These are phyloP conservation scores for Amazona vittata DNA, from an alignment of 2,113 vertebrate species.

Conservation along the genomic window DNA sequence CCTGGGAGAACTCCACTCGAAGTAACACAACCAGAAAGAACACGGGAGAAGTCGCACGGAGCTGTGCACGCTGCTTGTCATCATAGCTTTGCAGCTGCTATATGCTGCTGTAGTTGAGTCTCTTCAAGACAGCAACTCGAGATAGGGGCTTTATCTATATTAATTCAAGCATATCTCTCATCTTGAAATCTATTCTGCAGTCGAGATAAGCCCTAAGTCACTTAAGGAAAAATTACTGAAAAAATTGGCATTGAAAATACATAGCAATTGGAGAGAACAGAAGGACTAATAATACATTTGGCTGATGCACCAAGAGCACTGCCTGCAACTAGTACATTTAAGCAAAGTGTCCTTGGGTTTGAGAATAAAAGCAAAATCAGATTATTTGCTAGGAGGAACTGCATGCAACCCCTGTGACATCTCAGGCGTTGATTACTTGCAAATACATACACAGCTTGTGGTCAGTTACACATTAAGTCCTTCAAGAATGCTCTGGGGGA, in stretches of 20 bases:
- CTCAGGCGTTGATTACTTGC: not conserved
- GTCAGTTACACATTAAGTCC: not conserved
- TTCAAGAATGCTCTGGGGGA: not conserved
- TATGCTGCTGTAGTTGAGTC: not conserved
- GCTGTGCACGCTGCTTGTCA: not conserved
- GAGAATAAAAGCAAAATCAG: not conserved
- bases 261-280: not conserved
- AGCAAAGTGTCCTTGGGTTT: not conserved
- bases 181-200: not conserved
- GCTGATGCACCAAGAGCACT: not conserved
- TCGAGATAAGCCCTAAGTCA: not conserved
- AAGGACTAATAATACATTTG: not conserved
- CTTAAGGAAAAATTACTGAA: not conserved
- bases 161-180: not conserved
- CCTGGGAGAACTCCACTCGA: not conserved
- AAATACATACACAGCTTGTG: not conserved
- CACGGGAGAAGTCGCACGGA: rapidly evolving
- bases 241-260: not conserved
- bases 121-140: not conserved
- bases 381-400: not conserved
- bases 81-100: not conserved
- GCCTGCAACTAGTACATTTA: not conserved
- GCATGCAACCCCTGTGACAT: not conserved
- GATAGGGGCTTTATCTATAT: not conserved
- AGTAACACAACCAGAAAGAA: not conserved